Base-by-base conservation (phyloP, 1,140 invertebrate genomes). In the Megalopta genalis region DNA sequence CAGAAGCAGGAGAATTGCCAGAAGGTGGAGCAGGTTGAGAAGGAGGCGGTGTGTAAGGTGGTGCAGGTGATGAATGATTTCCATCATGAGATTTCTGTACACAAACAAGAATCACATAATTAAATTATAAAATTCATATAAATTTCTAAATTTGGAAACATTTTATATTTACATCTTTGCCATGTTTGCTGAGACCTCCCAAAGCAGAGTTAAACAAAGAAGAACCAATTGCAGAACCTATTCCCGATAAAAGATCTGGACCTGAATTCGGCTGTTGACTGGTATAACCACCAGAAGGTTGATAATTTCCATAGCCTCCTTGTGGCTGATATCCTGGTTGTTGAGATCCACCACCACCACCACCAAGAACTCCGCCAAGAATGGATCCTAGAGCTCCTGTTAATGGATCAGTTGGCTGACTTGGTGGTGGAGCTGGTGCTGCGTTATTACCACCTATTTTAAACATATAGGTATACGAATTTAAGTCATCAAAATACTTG, bases 171-270 rank as follows among this genome's bases (percentile, higher is more conserved):
- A 91, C 91, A 77, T 87, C 84, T 81, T 88, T 90, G 32, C 84
- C 88, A 62, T 86, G 86, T 81, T 92, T 93, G 6, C 77, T 82
- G 0, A 92, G 78, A 68, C 89, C 87, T 27, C 90, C 91, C 0
- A 93, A 71, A 60, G 91, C 92, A 5, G 92, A 91, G 73, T 82
- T 91, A 0, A 93, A 83, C 3, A 93, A 80, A n/a, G 87, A 87
- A 1, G 88, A 89, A 1, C 90, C 90, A 18, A 91, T 81, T 3
- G 89, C 83, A 21, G 88, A 88, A 8, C 91, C 91, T 65, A 93
- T 65, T 64, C 87, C 89, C 23, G 88, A 88, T 0, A 93, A 67
- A 5, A 93, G 73, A 84, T 91, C 87, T n/a, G 85, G 82, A 39
- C 72, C 73, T 25, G 81, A 74, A 67, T 60, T 75, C 46, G 79